Evolutionary conservation across 2,888 invertebrate species (phyloP).

Genomic region (Notocelia uddmanniana): DNA sequence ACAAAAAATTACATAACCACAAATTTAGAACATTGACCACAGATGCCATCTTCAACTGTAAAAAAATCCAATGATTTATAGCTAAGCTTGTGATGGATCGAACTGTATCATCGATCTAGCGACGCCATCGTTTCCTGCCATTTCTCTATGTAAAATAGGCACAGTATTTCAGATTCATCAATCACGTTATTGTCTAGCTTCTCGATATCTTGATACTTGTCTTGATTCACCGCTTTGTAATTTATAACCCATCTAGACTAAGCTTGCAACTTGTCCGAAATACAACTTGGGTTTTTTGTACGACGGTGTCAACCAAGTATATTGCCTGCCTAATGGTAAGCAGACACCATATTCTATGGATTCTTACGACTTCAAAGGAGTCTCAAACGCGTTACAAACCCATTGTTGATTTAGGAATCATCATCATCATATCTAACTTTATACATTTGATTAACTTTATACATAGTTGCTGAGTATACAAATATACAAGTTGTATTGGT

Average conservation of each 20-base stretch:
- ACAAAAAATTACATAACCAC: background rate
- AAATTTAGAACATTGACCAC: conserved; percentile 5
- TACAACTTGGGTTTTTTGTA: background rate
- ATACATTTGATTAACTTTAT: too few relatives aligned
- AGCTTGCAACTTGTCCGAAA: background rate
- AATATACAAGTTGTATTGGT: too few relatives aligned
- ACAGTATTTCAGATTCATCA: conserved; percentile 54
- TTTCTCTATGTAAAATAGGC: conserved; percentile 47
- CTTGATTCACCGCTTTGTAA: background rate
- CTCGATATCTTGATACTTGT: conserved; percentile 21
- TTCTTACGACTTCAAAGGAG: background rate
- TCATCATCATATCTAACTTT: too few relatives aligned
- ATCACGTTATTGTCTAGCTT: conserved; percentile 55
- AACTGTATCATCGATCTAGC: conserved; percentile 55
- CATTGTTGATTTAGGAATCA: background rate
- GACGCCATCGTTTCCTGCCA: conserved; percentile 49
- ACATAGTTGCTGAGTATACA: too few relatives aligned
- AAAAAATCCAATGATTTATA: conserved; percentile 29
- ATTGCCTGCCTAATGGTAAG: background rate
- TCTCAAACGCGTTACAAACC: background rate
- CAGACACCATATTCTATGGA: background rate
- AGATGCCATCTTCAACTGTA: conserved; percentile 30
- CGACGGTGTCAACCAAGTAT: background rate
- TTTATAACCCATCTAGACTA: background rate
- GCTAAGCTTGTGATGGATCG: conserved; percentile 48